Base-by-base conservation (phyloP, 2,113 vertebrate species). In the Polypterus bichir region DNA sequence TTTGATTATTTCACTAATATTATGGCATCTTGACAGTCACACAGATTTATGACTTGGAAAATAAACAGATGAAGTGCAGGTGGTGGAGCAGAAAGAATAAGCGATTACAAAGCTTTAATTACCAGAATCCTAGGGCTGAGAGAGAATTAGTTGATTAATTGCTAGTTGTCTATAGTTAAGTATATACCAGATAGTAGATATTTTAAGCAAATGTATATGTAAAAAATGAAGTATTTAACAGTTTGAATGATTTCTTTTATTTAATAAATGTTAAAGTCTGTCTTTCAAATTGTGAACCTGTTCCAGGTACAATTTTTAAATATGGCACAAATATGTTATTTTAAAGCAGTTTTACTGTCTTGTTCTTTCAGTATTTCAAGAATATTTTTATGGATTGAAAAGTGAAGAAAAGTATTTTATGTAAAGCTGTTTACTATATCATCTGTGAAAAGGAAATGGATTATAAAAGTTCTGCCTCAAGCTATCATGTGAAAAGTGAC, bases 61-160 rank as follows among this genome's bases (percentile, higher is more conserved):
- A 95, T 94, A 96, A 96, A 97, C 91, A 95, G 95, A 93, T 94
- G 92, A 93, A 97, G 93, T 94, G 93, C 91, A 93, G 89, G 88
- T 92, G 93, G 88, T 94, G 91, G 88, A 97, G 93, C 96, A 97
- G 92, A 97, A 97, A 98, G 89, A 97, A 93, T 91, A 97, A 93
- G 88, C 93, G 91, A 95, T 97, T 97, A 93, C 87, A 89, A 83
- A 87, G 91, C 88, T 90, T 97, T 97, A 96, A 98, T 97, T 97
- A 97, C 91, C 88, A 90, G 79, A 83, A 88, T 87, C 88, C 79
- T 83, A 76, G 90, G 89, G 88, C 86, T 89, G 82, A 85, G 81
- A 81, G 86, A 85, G 79, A 88, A 83, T 83, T 83, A 79, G 82
- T 81, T 90, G 86, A 90, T 91, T 86, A 89, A 90, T 92, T 89